Conservation (phyloP, 2,113 vertebrate genomes). For the Xiphophorus maculatus region DNA sequence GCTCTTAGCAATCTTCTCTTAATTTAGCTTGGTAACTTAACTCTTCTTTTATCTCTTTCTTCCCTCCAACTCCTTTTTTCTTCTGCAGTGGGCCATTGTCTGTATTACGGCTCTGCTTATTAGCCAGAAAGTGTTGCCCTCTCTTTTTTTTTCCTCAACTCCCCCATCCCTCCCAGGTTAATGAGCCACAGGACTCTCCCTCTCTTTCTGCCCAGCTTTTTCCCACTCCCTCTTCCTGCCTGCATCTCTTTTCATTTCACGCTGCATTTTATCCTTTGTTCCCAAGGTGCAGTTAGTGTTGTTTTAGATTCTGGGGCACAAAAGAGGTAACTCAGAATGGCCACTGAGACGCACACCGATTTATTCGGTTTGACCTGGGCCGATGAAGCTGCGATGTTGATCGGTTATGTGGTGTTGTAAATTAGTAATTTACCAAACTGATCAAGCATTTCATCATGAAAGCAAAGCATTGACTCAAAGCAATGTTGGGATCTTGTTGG, state of each 20-base stretch:
- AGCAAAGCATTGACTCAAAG: conserved; percentile 21
- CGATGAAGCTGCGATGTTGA: conserved; percentile 33
- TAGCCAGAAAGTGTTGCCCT: conserved; percentile 54
- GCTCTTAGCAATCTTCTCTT: background rate
- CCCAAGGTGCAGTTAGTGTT: conserved; percentile 57
- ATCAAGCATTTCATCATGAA: conserved; percentile 66
- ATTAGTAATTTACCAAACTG: conserved; percentile 61
- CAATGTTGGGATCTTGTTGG: background rate
- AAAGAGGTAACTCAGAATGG: conserved; percentile 45
- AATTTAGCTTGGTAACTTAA: conserved; percentile 12
- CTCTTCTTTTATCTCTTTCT: conserved; percentile 1
- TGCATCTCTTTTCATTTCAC: conserved; percentile 49
- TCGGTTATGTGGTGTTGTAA: conserved; percentile 45
- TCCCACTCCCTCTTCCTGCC: conserved; percentile 63
- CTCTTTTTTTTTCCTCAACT: conserved; percentile 38
- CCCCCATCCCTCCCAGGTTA: conserved; percentile 54
- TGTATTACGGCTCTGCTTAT: conserved; percentile 61
- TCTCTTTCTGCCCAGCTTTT: conserved; percentile 46
- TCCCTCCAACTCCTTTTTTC: background rate
- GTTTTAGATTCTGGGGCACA: conserved; percentile 67
- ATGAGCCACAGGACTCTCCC: conserved; percentile 60
- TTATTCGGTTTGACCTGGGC: conserved; percentile 17
- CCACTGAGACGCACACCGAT: conserved; percentile 28
- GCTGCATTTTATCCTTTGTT: conserved; percentile 64
- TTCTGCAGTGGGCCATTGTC: conserved; percentile 58